Base-by-base conservation (phyloP, 2,113 vertebrate species). In the Colinus virginianus region DNA sequence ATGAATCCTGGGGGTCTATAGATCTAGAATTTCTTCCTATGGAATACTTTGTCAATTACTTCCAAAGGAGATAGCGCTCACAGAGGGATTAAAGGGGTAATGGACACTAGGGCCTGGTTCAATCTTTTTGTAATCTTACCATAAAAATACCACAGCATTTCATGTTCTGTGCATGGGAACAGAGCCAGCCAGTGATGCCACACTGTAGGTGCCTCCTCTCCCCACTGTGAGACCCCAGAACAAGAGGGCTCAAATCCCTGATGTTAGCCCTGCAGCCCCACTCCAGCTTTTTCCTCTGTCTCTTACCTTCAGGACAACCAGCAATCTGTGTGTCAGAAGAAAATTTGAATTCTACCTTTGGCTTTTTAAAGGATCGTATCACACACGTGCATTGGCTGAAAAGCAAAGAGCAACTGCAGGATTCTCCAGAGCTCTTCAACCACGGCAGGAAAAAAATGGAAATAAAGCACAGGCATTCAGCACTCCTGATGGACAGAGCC, bases 401-500 rank as follows among this genome's bases (percentile, higher is more conserved):
- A 19, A 13, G 28, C 3, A 0, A 1, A 68, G 74, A 72, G 15
- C 36, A 71, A 66, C 75, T 28, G 36, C 58, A 28, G 13, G 58
- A 32, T 20, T 21, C n/a, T 48, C 13, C 46, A 88, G 25, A 79
- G 68, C 23, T 34, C 69, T 79, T 68, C 59, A 49, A 59, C 51
- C 11, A 3, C 1, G 3, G 43, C 30, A 72, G 53, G 49, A 66
- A 69, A 87, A 87, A 92, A 81, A 72, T 70, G 80, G 92, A 93
- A 93, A 87, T 63, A 81, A 38, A 71, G 74, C 84, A 76, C 40
- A 87, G 78, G 79, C 85, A 91, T 63, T 34, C 58, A 79, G 49
- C 78, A 58, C 7, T 77, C 36, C 1, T 3, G 48, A 69, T 42
- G 38, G 67, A 81, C 87, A 82, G 40, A 46, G 40, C 59, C 49